Conservation (phyloP, 2,113 vertebrate genomes). For the Prochilodus magdalenae region DNA sequence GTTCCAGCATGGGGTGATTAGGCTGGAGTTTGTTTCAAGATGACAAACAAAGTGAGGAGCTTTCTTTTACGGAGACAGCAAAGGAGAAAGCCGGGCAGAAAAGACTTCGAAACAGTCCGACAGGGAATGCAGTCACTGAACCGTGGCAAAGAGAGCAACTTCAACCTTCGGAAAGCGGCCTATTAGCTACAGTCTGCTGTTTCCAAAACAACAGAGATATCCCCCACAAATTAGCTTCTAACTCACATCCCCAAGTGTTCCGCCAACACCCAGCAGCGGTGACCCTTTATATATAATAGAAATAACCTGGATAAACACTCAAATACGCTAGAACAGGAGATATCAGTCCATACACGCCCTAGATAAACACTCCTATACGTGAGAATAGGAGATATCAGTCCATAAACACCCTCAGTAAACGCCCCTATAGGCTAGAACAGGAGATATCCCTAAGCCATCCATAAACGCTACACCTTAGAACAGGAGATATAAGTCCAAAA, state of each 20-base stretch:
- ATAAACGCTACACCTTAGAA: too few species aligned
- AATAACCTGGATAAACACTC: too few species aligned
- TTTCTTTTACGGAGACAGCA: not conserved
- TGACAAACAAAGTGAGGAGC: not conserved
- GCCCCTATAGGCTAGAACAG: too few species aligned
- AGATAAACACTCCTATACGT: too few species aligned
- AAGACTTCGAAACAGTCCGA: not conserved
- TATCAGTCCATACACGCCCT: too few species aligned
- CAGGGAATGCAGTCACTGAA: not conserved
- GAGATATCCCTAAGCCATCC: too few species aligned
- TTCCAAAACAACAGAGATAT: not conserved
- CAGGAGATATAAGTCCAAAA: too few species aligned
- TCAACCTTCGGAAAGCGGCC: not conserved
- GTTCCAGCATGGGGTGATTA: not conserved
- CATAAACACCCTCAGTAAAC: too few species aligned
- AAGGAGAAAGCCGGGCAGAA: not conserved
- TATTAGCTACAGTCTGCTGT: constrained; percentile 11
- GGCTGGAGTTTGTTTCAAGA: not conserved
- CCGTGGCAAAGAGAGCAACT: not conserved
- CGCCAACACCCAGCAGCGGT: not conserved
- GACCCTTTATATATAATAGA: not conserved
- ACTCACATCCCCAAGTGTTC: not conserved
- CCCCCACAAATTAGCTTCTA: not conserved
- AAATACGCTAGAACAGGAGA: too few species aligned
- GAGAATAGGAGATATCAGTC: too few species aligned